Base-by-base conservation (phyloP, 2,113 vertebrate genomes). In the Sisor rabdophorus region DNA sequence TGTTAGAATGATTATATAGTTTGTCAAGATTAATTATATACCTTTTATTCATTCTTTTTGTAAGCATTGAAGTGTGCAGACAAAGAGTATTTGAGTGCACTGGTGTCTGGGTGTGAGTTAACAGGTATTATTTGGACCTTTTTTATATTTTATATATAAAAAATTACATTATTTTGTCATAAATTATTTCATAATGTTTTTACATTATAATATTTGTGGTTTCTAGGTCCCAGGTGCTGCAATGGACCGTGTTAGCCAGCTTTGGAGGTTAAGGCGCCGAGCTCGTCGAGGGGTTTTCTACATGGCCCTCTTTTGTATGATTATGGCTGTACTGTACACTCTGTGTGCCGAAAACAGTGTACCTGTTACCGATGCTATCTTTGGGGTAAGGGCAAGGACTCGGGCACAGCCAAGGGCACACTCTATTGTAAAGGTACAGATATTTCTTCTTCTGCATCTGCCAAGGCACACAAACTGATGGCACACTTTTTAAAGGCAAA, bases 261-360 rank as follows among this genome's bases (percentile, higher is more conserved):
- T 91, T 60, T 92, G 89, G 88, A 87, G 91, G 8, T 78, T 93
- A 76, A 84, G 92, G 30, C 89, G 92, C 4, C 88, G 90, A 2
- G 90, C 90, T 20, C 87, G 91, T 44, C 83, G 90, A 0, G 91
- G 91, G 10, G 90, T 71, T 0, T 50, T 92, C 47, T 93, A 90
- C 87, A 91, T 93, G 90, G 79, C 81, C 9, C 81, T 92, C 71
- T 91, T 92, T 83, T 90, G 90, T 74, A 36, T 92, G 71, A 86
- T 87, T 75, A 91, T 93, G 88, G 91, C 89, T 16, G 79, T 91
- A 73, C 86, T 93, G 13, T 93, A 91, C 26, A 89, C 91, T 40
- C 47, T 93, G 56, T 93, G 92, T 3, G 92, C 91, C 15, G 91
- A 93, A 48, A 93, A 91, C 87, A 91, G 91, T 73, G 91, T 92